These are phyloP conservation scores for Zosterops hypoxanthus DNA, from an alignment of 2,113 vertebrate genomes.

Conservation along the genomic window DNA sequence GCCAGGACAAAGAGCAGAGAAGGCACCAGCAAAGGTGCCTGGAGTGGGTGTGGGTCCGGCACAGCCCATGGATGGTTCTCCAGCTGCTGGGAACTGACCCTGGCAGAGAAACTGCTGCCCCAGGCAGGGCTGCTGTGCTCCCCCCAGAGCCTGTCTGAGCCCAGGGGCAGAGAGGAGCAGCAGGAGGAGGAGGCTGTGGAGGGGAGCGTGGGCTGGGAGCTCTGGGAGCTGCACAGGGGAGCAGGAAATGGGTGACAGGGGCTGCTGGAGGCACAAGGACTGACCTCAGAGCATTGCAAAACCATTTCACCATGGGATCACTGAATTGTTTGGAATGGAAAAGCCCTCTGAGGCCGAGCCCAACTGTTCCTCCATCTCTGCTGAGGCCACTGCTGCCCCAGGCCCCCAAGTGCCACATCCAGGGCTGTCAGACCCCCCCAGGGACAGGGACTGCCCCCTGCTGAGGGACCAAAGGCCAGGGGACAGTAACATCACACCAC, in stretches of 20 bases:
- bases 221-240: neutral
- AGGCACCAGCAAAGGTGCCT: fast-evolving
- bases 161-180: fast-evolving
- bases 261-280: neutral
- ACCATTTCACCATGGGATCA: neutral
- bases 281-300: neutral
- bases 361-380: neutral
- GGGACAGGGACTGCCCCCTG: neutral
- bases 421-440: neutral
- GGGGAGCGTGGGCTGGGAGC: fast-evolving
- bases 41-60: neutral
- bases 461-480: neutral
- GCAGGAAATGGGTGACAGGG: fast-evolving
- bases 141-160: fast-evolving
- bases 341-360: neutral
- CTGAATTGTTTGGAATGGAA: neutral
- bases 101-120: fast-evolving
- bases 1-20: neutral
- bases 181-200: neutral
- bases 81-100: fast-evolving
- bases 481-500: fast-evolving
- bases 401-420: neutral
- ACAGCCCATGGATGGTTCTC: fast-evolving
- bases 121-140: neutral
- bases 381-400: fast-evolving